Base-by-base conservation (phyloP, 2,797 vertebrate species). In the Sebastes steindachneri region DNA sequence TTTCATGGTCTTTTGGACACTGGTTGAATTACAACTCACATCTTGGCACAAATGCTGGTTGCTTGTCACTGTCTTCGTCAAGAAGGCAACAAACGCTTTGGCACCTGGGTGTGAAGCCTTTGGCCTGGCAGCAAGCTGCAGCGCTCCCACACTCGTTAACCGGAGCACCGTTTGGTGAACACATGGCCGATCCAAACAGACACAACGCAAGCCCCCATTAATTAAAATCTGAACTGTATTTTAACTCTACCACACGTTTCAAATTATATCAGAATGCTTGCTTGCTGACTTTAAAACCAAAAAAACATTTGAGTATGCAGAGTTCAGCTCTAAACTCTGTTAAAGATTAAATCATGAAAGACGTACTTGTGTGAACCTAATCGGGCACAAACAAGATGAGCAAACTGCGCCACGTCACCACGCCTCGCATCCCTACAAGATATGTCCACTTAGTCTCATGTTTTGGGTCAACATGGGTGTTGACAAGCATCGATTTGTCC, bases 401-500 rank as follows among this genome's bases (percentile, higher is more conserved):
- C 64, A 64, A 84, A 79, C 69, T 68, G 54, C 55, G 26, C 69
- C 81, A 74, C 77, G 37, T 91, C 64, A 73, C 63, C 75, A 68
- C 62, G 71, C 74, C 73, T 93, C 86, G 82, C 62, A 69, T 89
- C 78, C 41, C 88, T 82, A 93, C 91, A 93, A 90, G 88, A 84
- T 70, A 54, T 9, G 68, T 86, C 78, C 95, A 91, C 95, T 96
- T 93, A 89, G 88, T 80, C 68, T 64, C 3, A 0, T 95, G 93
- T 95, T 95, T 92, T 92, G 82, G 90, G 89, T 94, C 90, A 86
- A 88, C 73, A 58, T 72, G 87, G 72, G 90, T 86, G 94, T 69
- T 91, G 93, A 95, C 74, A 91, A 74, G 60, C 76, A 41, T 79
- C 33, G 4, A 29, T 88, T 80, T 54, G 75, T 76, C 33, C 77